These are phyloP conservation scores for Ovis canadensis DNA, from an alignment of 2,113 vertebrate species.

Conservation along the genomic window DNA sequence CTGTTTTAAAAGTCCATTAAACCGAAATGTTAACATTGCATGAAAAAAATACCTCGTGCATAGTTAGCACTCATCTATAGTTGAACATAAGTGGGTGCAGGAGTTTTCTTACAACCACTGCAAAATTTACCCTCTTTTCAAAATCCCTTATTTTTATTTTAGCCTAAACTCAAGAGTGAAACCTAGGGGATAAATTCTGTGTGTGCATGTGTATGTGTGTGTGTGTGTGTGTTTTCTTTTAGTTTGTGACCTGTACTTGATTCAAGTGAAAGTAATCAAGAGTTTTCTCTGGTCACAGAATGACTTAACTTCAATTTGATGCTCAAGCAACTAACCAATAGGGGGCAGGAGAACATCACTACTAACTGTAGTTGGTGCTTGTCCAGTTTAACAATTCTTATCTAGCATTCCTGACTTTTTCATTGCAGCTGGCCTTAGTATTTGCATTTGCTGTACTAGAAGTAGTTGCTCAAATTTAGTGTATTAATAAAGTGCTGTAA, in stretches of 20 bases:
- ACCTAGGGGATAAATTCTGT: not conserved
- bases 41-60: not conserved
- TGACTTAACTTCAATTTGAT: not conserved
- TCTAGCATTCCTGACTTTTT: not conserved
- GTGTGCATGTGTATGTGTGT: not conserved
- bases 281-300: not conserved
- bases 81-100: not conserved
- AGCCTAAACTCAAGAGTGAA: not conserved
- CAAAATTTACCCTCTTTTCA: not conserved
- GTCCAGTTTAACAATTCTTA: not conserved
- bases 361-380: not conserved
- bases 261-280: not conserved
- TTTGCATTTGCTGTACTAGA: conserved; percentile 1
- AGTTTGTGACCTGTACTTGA: not conserved
- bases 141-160: not conserved
- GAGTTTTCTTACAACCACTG: not conserved
- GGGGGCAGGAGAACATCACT: conserved; percentile 40
- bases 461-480: conserved; percentile 33
- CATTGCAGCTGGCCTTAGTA: not conserved
- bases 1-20: not conserved
- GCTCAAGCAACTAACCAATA: conserved; percentile 39
- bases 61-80: too few species aligned
- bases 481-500: conserved; percentile 40
- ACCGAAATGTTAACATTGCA: not conserved
- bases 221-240: not conserved